Base-by-base conservation (phyloP, 2,888 invertebrate genomes). In the Orthonevra nobilis region DNA sequence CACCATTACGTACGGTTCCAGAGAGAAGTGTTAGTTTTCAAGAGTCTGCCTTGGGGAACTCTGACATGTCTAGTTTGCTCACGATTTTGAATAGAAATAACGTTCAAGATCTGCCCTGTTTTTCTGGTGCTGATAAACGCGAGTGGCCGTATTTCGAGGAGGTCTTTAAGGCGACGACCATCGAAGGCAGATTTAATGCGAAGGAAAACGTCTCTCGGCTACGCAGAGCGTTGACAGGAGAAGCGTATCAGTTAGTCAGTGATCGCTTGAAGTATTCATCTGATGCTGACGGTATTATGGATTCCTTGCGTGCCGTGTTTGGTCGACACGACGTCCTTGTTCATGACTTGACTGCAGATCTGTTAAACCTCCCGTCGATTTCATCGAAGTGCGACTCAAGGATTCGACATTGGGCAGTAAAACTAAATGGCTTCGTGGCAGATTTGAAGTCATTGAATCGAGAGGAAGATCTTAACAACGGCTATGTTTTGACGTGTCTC, bases 101-200 rank as follows among this genome's bases (percentile, higher is more conserved):
- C 28, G 48, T 61, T 0, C 61, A 61, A n/a, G 61, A 30, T 12
- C 30, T 61, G 6, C 38, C 48, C 0, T 9, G 17, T 6, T 61
- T 61, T 19, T 61, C 46, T 7, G 17, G 60, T 1, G 36, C 26
- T 5, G 34, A 28, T 9, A 26, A 28, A 1, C 36, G 19, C 2
- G 46, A 48, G 44, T 60, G 42, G 42, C 32, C 58, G 7, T 44
- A 60, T 5, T 60, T 60, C 5, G 61, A 48, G n/a, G 30, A 38
- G 1, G 50, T 50, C 7, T 63, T 23, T 3, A 12, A 7, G 1
- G 10, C 15, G n/a, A n/a, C n/a, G n/a, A n/a, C n/a, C 0, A 50
- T 50, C 5, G 36, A 38, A 7, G 54, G 38, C 4, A 26, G 28
- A 26, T 54, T 17, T 10, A 54, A 10, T 10, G 7, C n/a, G 4